phyloP scores from a whole-genome alignment of 1,140 invertebrate genomes.

The Microplitis mediator region DNA sequence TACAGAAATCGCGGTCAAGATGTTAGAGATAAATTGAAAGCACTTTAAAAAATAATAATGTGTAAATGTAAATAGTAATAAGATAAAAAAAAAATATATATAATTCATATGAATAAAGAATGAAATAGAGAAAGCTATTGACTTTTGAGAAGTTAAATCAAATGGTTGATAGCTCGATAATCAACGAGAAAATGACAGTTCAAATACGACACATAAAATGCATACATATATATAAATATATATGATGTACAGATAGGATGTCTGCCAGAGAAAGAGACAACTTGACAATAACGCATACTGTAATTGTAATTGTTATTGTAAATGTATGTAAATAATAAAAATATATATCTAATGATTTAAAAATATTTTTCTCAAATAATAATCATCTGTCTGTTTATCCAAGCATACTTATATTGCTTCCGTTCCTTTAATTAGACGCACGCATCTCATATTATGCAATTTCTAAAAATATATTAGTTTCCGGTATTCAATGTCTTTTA shows the following conservation, averaged over 20 bases:
- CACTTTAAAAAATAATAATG: background rate
- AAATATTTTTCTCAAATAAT: background rate
- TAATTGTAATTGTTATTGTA: no score
- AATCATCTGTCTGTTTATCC: background rate
- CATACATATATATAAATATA: no score
- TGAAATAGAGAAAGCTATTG: slow-evolving; percentile 34
- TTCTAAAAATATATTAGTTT: slow-evolving; percentile 35
- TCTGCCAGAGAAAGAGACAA: no score
- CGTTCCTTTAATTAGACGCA: slow-evolving; percentile 33
- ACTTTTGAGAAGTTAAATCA: slow-evolving; percentile 25
- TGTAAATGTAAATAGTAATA: background rate
- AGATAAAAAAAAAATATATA: background rate
- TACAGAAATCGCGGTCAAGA: slow-evolving; percentile 3
- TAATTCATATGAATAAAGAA: background rate
- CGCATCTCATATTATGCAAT: slow-evolving; percentile 30
- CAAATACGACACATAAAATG: no score
- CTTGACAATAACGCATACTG: no score
- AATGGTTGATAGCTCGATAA: background rate
- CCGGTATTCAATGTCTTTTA: slow-evolving; percentile 35
- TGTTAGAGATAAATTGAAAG: background rate
- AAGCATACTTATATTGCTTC: slow-evolving; percentile 35
- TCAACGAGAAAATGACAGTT: no score
- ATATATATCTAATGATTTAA: slow-evolving; percentile 6
- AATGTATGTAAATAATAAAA: no score
- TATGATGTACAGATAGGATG: no score